Base-by-base conservation (phyloP, 2,888 invertebrate species). In the Artemia sp. region DNA sequence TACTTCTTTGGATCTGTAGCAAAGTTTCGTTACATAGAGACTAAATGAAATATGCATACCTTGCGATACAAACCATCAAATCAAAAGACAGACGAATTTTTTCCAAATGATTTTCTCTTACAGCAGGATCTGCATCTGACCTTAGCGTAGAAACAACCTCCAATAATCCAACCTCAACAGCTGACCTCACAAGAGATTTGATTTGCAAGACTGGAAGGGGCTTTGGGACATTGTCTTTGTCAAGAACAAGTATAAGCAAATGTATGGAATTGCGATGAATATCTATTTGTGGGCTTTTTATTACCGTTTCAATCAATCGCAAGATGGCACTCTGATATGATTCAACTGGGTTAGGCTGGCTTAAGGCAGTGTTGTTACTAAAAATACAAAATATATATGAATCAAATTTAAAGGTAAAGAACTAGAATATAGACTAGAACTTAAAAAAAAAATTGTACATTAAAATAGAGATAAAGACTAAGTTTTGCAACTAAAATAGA, bases 201-300 rank as follows among this genome's bases (percentile, higher is more conserved):
- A 58, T 24, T 19, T 19, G n/a, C 24, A 8, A 2, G 24, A 58
- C 64, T 1, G 64, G 64, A 24, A 58, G 14, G n/a, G 64, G 64
- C 64, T 58, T 58, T 58, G 64, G 64, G 64, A 58, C 24, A 24
- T 58, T 58, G 11, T 58, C 64, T 24, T 58, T 58, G 8, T 58
- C 14, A 9, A 58, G 64, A n/a, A 58, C 64, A n/a, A 58, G 64
- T 24, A 58, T 9, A n/a, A 58, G 64, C 11, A 58, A 58, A n/a
- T n/a, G 24, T 10, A 24, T 19, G 64, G 64, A 8, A 8, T 24
- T 19, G 8, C 24, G 64, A n/a, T 58, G 64, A 10, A 58, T 24
- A 11, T 58, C 64, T 8, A 19, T 19, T 12, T 58, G n/a, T 8
- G 64, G 64, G 64, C 64, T 58, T n/a, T n/a, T 58, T n/a, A 58